These are phyloP conservation scores for Baccha elongata DNA, from an alignment of 2,888 invertebrate genomes.

Conservation along the genomic window DNA sequence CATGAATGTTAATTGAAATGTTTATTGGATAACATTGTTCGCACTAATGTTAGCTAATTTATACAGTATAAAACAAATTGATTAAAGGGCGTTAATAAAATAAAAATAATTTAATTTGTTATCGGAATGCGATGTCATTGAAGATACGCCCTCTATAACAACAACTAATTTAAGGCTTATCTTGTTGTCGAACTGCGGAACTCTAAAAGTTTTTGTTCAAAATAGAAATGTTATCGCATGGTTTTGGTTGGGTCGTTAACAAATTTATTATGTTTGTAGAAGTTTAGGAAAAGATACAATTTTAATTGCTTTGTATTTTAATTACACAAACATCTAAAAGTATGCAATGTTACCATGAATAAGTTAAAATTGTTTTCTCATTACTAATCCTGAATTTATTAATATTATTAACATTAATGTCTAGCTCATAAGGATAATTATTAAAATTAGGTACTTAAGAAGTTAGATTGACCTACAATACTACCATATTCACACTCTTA, in stretches of 20 bases:
- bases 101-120: conserved; percentile 17
- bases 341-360: no score
- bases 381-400: no score
- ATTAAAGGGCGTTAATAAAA: conserved; percentile 40
- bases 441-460: no score
- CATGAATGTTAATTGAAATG: conserved; percentile 38
- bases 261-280: no score
- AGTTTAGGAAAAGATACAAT: no score
- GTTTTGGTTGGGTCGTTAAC: background rate
- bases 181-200: background rate
- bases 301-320: background rate
- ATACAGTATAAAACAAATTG: conserved; percentile 16
- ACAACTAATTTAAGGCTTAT: conserved; percentile 6
- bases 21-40: conserved; percentile 17
- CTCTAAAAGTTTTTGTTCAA: conserved; percentile 37
- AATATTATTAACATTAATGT: no score
- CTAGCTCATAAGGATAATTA: no score
- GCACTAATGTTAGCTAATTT: conserved; percentile 2
- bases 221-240: background rate
- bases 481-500: no score
- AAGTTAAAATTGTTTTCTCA: no score
- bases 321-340: conserved; percentile 22
- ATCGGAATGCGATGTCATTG: conserved; percentile 35
- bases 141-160: conserved; percentile 55
- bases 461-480: no score